Base-by-base conservation (phyloP, 92 coral and sea anemone genomes). In the Paramuricea clavata region DNA sequence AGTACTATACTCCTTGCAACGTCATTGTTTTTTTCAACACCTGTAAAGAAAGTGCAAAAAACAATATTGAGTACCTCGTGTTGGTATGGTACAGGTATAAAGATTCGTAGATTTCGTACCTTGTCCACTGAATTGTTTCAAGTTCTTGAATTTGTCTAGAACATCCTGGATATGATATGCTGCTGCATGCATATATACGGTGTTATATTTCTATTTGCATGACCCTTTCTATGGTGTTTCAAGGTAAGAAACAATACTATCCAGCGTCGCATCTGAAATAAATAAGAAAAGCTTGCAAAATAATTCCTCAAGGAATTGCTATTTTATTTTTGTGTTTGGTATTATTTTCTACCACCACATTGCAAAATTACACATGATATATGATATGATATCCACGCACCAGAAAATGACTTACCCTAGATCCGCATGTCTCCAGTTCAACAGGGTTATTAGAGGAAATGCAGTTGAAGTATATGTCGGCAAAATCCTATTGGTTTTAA, bases 121-220 rank as follows among this genome's bases (percentile, higher is more conserved):
- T 90, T 92, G 93, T 52, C 93, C 93, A 86, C 92, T 84, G 71
- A 92, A 89, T 76, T 92, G 95, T 88, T 92, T 92, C 68, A 87
- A 76, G 82, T 86, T 87, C 77, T 76, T 49, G 32, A 81, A 89
- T 69, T 83, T 82, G 57, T 74, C 77, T n/a, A 92, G 65, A 28
- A 83, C 85, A 81, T 80, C 91, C 81, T 89, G 89, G 23, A 89
- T 71, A 76, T 92, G 92, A 54, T 92, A 89, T 47, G 92, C 92
- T 64, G 94, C 87, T 15, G 88, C 92, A 82, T 89, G 92, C 94
- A 89, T 92, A 61, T n/a, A n/a, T 92, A 89, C 5, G 92, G 90
- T 19, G 94, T 88, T 3, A 88, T 87, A 81, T 88, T 88, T 67
- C 60, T 88, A 44, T 88, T 85, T 12, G 78, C 90, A 85, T 88